Evolutionary conservation across 2,888 invertebrate genomes (phyloP).

Genomic region (Mongoloraphidia duomilia): DNA sequence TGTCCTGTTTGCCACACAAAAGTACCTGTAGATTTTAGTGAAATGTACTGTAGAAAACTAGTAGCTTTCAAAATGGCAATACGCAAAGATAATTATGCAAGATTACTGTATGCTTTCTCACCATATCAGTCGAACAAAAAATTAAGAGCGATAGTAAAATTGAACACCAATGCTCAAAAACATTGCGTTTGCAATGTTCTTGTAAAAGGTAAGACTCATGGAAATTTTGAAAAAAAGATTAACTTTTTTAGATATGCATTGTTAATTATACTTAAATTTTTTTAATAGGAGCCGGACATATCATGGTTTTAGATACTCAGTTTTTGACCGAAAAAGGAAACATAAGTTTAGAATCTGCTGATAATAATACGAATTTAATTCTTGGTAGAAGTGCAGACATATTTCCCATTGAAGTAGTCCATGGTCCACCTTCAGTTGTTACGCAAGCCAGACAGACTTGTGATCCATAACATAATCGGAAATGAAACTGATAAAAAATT

Average conservation of each 20-base stretch:
- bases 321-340: not conserved
- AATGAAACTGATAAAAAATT: not conserved
- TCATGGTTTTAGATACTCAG: not conserved
- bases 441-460: not conserved
- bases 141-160: not conserved
- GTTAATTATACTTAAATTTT: not conserved
- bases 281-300: not conserved
- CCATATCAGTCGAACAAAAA: not conserved
- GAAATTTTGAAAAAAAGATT: not conserved
- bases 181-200: not conserved
- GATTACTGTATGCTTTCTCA: not conserved
- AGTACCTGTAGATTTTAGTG: not conserved
- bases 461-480: not conserved
- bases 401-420: not conserved
- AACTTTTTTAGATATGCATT: not conserved
- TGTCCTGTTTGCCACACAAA: not conserved
- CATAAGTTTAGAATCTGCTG: not conserved
- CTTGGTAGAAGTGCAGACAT: not conserved
- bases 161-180: not conserved
- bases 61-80: not conserved
- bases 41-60: not conserved
- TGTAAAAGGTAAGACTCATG: not conserved
- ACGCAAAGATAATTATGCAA: not conserved
- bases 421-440: not conserved
- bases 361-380: not conserved